A percentile compares a stretch with the other conserved stretches of the same genome.
Evolutionary conservation across 2,888 invertebrate species (phyloP).

Genomic region (Acanthococcus lagerstroemiae): DNA sequence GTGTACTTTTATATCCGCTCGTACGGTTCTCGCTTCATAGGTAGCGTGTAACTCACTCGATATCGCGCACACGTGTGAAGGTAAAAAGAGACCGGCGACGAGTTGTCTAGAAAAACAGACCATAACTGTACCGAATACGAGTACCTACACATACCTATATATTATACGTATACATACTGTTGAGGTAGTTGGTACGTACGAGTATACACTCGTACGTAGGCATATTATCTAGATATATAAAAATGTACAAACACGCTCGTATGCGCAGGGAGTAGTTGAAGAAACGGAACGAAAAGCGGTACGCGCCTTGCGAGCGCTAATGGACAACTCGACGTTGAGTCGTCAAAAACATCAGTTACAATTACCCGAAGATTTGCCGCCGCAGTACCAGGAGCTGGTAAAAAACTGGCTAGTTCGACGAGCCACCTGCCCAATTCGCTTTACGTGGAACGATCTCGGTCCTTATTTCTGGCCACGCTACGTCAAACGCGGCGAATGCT

Average conservation of each 20-base stretch:
- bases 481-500: constrained; percentile 34
- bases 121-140: too few relatives aligned
- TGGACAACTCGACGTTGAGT: constrained; percentile 22
- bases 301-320: constrained; percentile 35
- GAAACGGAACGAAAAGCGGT: constrained; percentile 36
- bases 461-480: constrained; percentile 47
- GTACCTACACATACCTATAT: neutral
- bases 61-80: too few relatives aligned
- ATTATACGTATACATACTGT: neutral
- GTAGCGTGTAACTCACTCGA: too few relatives aligned
- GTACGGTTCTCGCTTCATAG: too few relatives aligned
- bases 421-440: constrained; percentile 44
- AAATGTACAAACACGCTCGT: neutral
- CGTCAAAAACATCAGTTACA: constrained; percentile 32
- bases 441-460: constrained; percentile 46
- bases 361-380: constrained; percentile 36
- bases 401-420: constrained; percentile 38
- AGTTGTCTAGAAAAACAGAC: too few relatives aligned
- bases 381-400: constrained; percentile 37
- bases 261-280: constrained; percentile 29
- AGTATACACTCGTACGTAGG: neutral
- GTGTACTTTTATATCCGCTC: too few relatives aligned
- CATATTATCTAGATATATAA: neutral
- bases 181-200: too few relatives aligned
- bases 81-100: too few relatives aligned